phyloP scores from a whole-genome alignment of 2,113 vertebrate genomes.

The Thinocorus orbignyianus region DNA sequence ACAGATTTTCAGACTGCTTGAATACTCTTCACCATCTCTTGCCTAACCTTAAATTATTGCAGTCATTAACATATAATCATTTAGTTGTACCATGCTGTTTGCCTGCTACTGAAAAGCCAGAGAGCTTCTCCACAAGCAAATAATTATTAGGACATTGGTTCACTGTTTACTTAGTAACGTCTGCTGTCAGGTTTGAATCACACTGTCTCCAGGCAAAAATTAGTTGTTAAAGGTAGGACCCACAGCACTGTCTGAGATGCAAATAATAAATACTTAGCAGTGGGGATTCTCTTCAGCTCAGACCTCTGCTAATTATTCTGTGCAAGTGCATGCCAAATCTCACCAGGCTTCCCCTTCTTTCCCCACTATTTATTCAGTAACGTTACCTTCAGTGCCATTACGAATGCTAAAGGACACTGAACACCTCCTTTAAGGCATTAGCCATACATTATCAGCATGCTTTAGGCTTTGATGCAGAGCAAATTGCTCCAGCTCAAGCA shows the following conservation, averaged over 20 bases:
- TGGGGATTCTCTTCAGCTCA: background rate
- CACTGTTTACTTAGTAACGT: background rate
- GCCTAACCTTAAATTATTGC: slow-evolving; percentile 9
- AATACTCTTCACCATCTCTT: background rate
- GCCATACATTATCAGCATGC: background rate
- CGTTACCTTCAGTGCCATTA: background rate
- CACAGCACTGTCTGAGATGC: background rate
- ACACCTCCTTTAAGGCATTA: background rate
- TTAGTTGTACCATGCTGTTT: background rate
- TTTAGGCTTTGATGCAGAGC: background rate
- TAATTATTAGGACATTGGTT: background rate
- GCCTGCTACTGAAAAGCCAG: background rate
- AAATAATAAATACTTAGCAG: background rate
- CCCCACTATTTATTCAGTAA: background rate
- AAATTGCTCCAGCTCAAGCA: background rate
- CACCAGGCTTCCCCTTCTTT: background rate
- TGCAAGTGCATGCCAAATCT: background rate
- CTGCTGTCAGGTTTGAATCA: background rate
- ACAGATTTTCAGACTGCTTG: background rate
- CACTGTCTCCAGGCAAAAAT: slow-evolving; percentile 15
- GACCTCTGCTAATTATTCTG: slow-evolving; percentile 18
- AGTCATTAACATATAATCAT: background rate
- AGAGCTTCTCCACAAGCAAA: background rate
- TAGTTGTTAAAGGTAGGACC: background rate
- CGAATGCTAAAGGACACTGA: background rate